A percentile compares a stretch with the other conserved stretches of the same genome.
phyloP scores from a whole-genome alignment of 2,797 vertebrate species.

The Neoniphon sammara region DNA sequence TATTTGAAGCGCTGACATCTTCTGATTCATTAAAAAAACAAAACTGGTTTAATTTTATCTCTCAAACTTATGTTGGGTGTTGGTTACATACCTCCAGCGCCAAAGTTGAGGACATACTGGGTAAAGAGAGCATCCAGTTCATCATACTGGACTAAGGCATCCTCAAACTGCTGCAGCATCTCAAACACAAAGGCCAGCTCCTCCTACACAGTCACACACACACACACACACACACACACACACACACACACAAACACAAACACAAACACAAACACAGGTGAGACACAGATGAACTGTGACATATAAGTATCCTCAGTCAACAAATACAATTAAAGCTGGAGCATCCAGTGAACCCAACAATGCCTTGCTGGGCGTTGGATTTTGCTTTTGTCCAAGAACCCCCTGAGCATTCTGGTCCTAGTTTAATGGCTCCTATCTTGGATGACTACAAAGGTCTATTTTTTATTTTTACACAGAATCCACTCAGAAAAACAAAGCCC shows the following conservation, averaged over 20 bases:
- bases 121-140: slow-evolving; percentile 98
- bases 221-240: slow-evolving; percentile 21
- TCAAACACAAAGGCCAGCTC: slow-evolving; percentile 99
- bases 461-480: slow-evolving; percentile 2
- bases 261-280: slow-evolving; percentile 3
- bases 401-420: too few species aligned
- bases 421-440: too few species aligned
- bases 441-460: too few species aligned
- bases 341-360: background rate
- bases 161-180: slow-evolving; percentile 99
- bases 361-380: too few species aligned
- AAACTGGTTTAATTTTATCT: too few species aligned
- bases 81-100: slow-evolving; percentile 88
- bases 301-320: background rate
- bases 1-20: too few species aligned
- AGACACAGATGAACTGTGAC: background rate
- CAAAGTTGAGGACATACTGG: slow-evolving; percentile 98
- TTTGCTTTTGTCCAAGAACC: too few species aligned
- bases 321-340: background rate
- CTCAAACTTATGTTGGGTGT: background rate
- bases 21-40: too few species aligned
- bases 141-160: slow-evolving; percentile 98
- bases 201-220: slow-evolving; percentile 82
- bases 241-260: slow-evolving; percentile 27
- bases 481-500: background rate